Conservation (phyloP, 2,113 vertebrate species). For the Nesogale talazaci region DNA sequence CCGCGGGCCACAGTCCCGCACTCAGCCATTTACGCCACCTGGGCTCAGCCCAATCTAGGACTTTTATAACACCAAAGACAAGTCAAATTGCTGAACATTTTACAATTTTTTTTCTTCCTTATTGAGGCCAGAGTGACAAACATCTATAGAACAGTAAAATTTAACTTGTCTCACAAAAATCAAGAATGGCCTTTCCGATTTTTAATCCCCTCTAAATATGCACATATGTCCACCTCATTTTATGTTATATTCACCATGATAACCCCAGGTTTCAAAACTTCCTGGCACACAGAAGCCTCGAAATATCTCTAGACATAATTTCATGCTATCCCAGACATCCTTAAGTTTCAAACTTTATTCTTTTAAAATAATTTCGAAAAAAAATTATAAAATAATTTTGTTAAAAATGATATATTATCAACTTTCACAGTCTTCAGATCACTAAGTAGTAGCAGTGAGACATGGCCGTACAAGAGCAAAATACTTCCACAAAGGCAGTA, state of each 20-base stretch:
- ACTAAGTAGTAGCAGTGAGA: neutral
- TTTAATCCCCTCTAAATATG: slow-evolving; percentile 29
- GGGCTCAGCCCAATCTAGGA: too few species aligned
- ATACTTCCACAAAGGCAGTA: too few species aligned
- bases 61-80: slow-evolving; percentile 10
- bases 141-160: slow-evolving; percentile 47
- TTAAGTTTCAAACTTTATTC: neutral
- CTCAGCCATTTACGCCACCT: too few species aligned
- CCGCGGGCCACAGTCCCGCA: too few species aligned
- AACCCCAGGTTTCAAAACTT: neutral
- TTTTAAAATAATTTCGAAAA: neutral
- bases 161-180: neutral
- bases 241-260: neutral
- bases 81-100: slow-evolving; percentile 27
- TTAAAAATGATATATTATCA: neutral
- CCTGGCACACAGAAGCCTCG: neutral
- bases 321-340: neutral
- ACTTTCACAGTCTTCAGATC: neutral
- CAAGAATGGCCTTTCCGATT: neutral
- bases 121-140: slow-evolving; percentile 6
- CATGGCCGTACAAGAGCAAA: neutral
- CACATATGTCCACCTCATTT: neutral
- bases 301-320: neutral
- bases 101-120: slow-evolving; percentile 27
- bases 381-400: neutral